phyloP scores from a whole-genome alignment of 2,113 vertebrate genomes.

The Bubo bubo region DNA sequence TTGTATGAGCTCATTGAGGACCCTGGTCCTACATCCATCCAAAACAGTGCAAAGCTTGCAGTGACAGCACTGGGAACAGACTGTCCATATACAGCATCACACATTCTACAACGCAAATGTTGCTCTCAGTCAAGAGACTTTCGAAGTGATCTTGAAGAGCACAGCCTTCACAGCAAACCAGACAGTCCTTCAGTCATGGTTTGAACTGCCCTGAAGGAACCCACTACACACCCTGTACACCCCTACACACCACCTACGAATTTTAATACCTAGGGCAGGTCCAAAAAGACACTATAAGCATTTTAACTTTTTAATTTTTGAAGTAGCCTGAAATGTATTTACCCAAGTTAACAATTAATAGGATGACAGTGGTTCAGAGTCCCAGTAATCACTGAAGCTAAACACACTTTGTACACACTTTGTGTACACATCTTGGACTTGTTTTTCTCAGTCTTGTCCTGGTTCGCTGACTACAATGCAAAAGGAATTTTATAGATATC shows the following conservation, averaged over 20 bases:
- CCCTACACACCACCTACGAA: neutral
- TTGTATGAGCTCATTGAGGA: neutral
- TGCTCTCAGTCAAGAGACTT: neutral
- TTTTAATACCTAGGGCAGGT: neutral
- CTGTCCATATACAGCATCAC: neutral
- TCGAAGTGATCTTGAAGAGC: neutral
- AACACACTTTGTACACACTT: neutral
- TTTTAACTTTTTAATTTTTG: neutral
- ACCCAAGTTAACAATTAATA: constrained; percentile 71
- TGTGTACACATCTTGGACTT: neutral
- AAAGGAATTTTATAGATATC: constrained; percentile 3
- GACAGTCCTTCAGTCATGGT: neutral
- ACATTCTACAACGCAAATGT: neutral
- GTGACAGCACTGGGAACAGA: neutral
- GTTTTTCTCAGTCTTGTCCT: neutral
- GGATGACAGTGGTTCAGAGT: constrained; percentile 46
- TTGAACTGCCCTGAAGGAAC: neutral
- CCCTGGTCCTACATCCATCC: accelerated
- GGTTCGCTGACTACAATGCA: constrained; percentile 20
- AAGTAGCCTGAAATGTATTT: neutral
- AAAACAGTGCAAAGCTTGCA: neutral
- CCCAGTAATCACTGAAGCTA: constrained; percentile 36
- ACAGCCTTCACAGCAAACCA: neutral
- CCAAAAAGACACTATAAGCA: neutral
- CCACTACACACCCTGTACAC: neutral